Evolutionary conservation across 2,113 vertebrate species (phyloP).

Genomic region (Nerophis ophidion): DNA sequence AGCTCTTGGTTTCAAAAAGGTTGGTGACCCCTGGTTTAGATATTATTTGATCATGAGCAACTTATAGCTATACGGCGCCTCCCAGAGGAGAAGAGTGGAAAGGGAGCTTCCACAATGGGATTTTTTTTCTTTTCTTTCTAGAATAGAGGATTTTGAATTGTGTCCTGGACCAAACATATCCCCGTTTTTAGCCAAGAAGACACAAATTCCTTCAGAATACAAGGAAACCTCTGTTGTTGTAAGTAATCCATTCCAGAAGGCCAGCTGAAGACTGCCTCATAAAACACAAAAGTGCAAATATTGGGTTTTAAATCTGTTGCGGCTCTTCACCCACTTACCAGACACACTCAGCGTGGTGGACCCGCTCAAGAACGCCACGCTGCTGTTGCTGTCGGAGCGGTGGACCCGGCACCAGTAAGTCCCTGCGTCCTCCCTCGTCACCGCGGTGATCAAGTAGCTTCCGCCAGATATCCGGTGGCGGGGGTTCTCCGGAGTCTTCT

Average conservation of each 20-base stretch:
- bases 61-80: not conserved
- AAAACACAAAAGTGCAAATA: not conserved
- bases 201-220: too few species aligned
- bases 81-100: not conserved
- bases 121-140: not conserved
- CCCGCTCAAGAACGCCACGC: slow-evolving; percentile 5
- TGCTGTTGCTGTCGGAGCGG: slow-evolving; percentile 10
- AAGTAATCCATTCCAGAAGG: too few species aligned
- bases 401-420: slow-evolving; percentile 47
- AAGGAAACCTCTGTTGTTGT: too few species aligned
- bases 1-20: too few species aligned
- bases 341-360: slow-evolving; percentile 35
- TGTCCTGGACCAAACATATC: not conserved
- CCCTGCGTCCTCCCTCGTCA: slow-evolving; percentile 36
- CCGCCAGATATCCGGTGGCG: slow-evolving; percentile 38
- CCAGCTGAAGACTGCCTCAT: not conserved
- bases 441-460: slow-evolving; percentile 48
- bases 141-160: too few species aligned
- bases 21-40: too few species aligned
- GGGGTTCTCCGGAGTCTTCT: slow-evolving; percentile 2
- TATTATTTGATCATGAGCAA: too few species aligned
- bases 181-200: too few species aligned
- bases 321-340: slow-evolving; percentile 39
- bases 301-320: slow-evolving; percentile 13
- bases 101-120: too few species aligned